A percentile compares a stretch with the other conserved stretches of the same genome.
Evolutionary conservation across 2,888 invertebrate genomes (phyloP).

Genomic region (Ischnus inquisitorius): DNA sequence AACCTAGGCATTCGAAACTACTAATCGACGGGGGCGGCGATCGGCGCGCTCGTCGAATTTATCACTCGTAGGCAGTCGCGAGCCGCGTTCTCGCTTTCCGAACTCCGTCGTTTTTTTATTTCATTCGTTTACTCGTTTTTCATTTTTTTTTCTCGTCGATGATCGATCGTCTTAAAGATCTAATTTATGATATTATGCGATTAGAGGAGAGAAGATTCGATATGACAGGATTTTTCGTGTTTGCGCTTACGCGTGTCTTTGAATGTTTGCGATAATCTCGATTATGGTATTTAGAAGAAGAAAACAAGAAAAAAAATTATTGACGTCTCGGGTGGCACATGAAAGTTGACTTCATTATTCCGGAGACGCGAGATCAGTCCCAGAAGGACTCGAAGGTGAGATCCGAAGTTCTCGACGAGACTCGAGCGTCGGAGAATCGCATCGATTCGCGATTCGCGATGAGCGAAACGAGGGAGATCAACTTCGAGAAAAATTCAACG

Average conservation of each 20-base stretch:
- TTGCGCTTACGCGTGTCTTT: conserved; percentile 33
- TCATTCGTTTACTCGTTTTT: background rate
- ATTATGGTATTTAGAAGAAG: background rate
- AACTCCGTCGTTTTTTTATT: conserved; percentile 13
- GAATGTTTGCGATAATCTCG: conserved; percentile 21
- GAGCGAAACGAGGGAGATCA: background rate
- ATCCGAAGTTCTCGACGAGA: background rate
- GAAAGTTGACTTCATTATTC: background rate
- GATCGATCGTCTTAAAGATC: conserved; percentile 32
- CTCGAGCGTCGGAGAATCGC: background rate
- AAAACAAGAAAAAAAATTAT: conserved; percentile 22
- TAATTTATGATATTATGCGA: conserved; percentile 57
- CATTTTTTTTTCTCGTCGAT: background rate
- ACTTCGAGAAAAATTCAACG: background rate
- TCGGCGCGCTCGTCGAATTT: background rate
- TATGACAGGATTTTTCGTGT: conserved; percentile 65
- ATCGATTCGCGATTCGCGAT: conserved; percentile 12
- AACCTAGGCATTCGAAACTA: background rate
- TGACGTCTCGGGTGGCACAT: conserved; percentile 55
- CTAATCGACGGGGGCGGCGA: no score
- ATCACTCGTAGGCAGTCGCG: background rate
- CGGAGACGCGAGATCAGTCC: conserved; percentile 46
- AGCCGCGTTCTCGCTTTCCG: background rate
- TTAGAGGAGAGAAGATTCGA: conserved; percentile 59
- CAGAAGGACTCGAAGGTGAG: conserved; percentile 14